Base-by-base conservation (phyloP, 2,113 vertebrate species). In the Isichthys henryi region DNA sequence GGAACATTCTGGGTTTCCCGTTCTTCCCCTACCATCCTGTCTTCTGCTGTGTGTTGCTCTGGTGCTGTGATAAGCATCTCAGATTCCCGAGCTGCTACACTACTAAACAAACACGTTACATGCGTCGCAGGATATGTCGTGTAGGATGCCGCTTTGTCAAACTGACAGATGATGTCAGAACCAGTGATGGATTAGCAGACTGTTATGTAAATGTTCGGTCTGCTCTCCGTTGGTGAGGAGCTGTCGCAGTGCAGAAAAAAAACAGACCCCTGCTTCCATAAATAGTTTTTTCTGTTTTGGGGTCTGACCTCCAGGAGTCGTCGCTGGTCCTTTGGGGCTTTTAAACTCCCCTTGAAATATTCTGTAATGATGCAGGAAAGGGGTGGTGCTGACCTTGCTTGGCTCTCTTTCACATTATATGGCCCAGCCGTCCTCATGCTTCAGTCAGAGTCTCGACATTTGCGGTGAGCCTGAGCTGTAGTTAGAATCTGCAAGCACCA, bases 251-350 rank as follows among this genome's bases (percentile, higher is more conserved):
- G 3, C 31, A 39, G 31, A 31, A 87, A 39, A 85, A 53, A 39
- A 84, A 45, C 46, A 39, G 19, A 2, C 70, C 70, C 70, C 11
- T 39, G 49, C 15, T 56, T 53, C 27, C 50, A 53, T 53, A 53
- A 56, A 56, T 52, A 53, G 17, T 87, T 87, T 49, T 5, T 52
- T 87, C 7, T 87, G 85, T 87, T 56, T 87, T 56, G 19, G 2
- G 50, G 48, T 27, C n/a, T 86, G 83, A 86, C 43, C 83, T 86
- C 83, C 50, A 53, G 11, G 50, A 39, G 48, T 13, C 58, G 66
- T 84, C 82, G 77, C 5, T 90, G 80, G 90, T 56, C 82, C 85
- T 87, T 39, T 52, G 50, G 49, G 48, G 48, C 3, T 53, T 53
- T 52, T 56, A 87, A 53, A 87, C 17, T 53, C 27, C 31, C 49